A percentile compares a stretch with the other conserved stretches of the same genome.
Evolutionary conservation across 2,113 vertebrate species (phyloP).

Genomic region (Nycticryphes semicollaris): DNA sequence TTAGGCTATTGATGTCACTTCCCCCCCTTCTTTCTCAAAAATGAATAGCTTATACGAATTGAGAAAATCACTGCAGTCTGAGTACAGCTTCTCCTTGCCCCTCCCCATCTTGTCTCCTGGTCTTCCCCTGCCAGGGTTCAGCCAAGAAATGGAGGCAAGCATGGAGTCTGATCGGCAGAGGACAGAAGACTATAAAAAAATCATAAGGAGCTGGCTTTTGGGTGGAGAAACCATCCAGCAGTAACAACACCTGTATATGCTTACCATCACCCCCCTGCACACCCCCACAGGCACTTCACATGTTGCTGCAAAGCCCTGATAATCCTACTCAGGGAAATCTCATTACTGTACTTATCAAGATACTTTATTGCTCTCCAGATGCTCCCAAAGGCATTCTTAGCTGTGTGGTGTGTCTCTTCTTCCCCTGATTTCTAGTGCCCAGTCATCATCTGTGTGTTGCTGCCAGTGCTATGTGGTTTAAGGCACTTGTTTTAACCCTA

Average conservation of each 20-base stretch:
- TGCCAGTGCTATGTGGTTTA: neutral
- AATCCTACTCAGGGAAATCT: neutral
- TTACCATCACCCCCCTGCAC: neutral
- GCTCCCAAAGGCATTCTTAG: neutral
- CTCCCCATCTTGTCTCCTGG: neutral
- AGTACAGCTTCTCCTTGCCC: neutral
- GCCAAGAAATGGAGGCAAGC: neutral
- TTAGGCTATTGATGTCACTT: constrained; percentile 39
- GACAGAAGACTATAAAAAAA: neutral
- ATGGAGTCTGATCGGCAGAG: neutral
- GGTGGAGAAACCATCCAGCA: neutral
- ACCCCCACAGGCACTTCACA: neutral
- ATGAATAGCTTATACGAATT: neutral
- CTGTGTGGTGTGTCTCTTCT: neutral
- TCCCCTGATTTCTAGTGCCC: neutral
- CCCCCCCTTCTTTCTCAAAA: neutral
- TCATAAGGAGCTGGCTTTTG: neutral
- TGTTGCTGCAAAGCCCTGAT: neutral
- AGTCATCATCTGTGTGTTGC: neutral
- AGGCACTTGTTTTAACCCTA: neutral
- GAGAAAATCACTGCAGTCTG: neutral
- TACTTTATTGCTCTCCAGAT: neutral
- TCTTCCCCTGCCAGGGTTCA: neutral
- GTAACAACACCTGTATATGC: neutral
- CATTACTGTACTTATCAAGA: neutral